phyloP scores from a whole-genome alignment of 2,113 vertebrate genomes.

The Tyrannus savana region DNA sequence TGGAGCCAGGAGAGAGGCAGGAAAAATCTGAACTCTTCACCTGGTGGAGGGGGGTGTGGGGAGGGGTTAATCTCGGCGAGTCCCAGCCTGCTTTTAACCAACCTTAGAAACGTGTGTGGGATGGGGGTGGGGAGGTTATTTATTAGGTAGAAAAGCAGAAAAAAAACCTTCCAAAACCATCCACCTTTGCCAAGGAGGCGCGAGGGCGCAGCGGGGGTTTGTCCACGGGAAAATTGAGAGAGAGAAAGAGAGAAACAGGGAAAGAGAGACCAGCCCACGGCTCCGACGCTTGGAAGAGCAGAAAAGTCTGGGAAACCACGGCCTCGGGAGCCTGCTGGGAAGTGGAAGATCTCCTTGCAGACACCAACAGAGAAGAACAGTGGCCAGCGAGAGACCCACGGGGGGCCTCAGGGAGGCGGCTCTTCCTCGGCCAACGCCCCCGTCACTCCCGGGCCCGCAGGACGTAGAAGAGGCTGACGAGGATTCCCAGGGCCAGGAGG shows the following conservation, averaged over 20 bases:
- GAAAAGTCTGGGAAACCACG: slow-evolving; percentile 52
- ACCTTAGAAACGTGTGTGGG: neutral
- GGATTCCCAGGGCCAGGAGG: neutral
- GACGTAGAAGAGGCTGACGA: slow-evolving; percentile 22
- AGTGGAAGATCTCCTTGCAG: slow-evolving; percentile 44
- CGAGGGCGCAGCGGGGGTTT: slow-evolving; percentile 6
- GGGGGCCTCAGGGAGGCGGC: neutral
- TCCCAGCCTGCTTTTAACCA: slow-evolving; percentile 36
- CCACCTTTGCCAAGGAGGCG: slow-evolving; percentile 35
- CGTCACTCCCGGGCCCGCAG: slow-evolving; percentile 27
- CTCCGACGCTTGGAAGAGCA: slow-evolving; percentile 47
- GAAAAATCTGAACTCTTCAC: neutral
- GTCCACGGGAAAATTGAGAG: neutral
- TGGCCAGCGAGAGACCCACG: slow-evolving; percentile 14
- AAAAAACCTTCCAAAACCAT: slow-evolving; percentile 48
- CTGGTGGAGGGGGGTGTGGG: neutral
- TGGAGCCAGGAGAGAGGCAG: neutral
- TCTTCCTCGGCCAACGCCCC: neutral
- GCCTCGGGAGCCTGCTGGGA: slow-evolving; percentile 43
- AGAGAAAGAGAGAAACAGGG: neutral
- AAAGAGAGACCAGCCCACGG: neutral
- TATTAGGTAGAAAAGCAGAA: slow-evolving; percentile 60
- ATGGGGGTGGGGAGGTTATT: neutral
- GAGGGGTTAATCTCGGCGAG: neutral
- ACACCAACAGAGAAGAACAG: slow-evolving; percentile 40